Evolutionary conservation across 2,113 vertebrate species (phyloP).

Genomic region (Macaca fascicularis): DNA sequence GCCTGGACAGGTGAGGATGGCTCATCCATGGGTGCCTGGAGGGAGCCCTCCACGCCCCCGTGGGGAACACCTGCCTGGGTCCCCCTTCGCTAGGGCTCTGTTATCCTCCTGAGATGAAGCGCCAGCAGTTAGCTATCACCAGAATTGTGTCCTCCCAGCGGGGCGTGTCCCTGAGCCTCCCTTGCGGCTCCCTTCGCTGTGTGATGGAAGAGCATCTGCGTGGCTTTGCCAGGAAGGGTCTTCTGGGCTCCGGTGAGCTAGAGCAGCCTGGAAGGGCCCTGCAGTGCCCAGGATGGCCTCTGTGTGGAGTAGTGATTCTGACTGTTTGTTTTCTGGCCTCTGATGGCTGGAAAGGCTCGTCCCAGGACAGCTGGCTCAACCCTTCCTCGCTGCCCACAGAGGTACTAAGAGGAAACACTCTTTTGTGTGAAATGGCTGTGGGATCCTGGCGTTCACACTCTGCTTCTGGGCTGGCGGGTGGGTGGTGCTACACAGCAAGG

Average conservation of each 20-base stretch:
- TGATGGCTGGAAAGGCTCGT: not conserved
- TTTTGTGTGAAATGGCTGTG: not conserved
- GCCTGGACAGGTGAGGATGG: not conserved
- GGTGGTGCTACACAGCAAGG: not conserved
- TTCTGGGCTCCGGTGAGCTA: not conserved
- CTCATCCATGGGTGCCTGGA: too few species aligned
- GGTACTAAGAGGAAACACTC: not conserved
- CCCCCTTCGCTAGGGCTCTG: too few species aligned
- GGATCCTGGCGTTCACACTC: not conserved
- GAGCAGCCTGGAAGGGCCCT: constrained; percentile 34
- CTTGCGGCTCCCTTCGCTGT: fast-evolving
- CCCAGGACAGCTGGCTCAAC: not conserved
- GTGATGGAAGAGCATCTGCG: fast-evolving
- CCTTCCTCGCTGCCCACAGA: not conserved
- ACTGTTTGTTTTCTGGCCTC: not conserved
- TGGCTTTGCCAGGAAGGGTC: not conserved
- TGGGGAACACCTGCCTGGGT: not conserved
- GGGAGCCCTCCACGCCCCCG: not conserved
- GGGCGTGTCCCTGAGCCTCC: not conserved
- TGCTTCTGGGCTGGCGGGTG: not conserved
- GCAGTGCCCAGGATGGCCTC: constrained; percentile 84
- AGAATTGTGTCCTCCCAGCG: not conserved
- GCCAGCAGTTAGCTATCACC: not conserved
- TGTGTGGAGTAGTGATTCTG: constrained; percentile 83
- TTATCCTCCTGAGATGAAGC: not conserved